Percentiles rank a stretch among this genome's conserved stretches.
Evolutionary conservation across 2,797 vertebrate species (phyloP).

Genomic region (Pempheris klunzingeri): DNA sequence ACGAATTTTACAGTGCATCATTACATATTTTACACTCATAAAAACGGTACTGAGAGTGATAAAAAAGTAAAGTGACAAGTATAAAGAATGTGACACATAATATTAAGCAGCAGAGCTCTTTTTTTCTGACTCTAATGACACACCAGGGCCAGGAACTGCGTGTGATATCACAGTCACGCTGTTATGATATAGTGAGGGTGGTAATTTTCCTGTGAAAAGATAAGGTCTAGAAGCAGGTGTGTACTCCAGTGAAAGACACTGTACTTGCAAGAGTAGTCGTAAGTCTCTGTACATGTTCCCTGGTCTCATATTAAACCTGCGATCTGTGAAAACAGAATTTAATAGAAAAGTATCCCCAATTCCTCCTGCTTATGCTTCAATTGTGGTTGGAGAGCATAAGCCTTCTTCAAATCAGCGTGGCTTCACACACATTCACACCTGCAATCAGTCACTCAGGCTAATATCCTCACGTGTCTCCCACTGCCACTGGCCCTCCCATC

Average conservation of each 20-base stretch:
- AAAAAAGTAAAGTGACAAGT: constrained; percentile 62
- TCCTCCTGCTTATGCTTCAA: not conserved
- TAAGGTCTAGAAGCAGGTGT: constrained; percentile 24
- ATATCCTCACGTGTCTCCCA: not conserved
- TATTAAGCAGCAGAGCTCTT: constrained; percentile 26
- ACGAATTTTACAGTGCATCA: constrained; percentile 63
- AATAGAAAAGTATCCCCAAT: not conserved
- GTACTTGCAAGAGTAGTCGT: constrained; percentile 25
- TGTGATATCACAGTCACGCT: constrained; percentile 39
- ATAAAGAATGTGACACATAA: constrained; percentile 52
- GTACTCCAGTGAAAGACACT: constrained; percentile 25
- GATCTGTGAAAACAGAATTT: not conserved
- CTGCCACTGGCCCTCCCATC: constrained; percentile 12
- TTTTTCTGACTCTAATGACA: constrained; percentile 47
- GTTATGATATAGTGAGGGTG: constrained; percentile 19
- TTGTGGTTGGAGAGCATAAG: not conserved
- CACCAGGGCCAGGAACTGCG: constrained; percentile 9
- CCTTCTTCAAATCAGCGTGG: constrained; percentile 2
- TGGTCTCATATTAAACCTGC: not conserved
- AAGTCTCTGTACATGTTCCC: not conserved
- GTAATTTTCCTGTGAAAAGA: constrained; percentile 50
- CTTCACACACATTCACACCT: constrained; percentile 11
- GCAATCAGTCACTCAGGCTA: constrained; percentile 35
- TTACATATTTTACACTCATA: constrained; percentile 63
- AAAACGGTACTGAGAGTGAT: constrained; percentile 32